Conservation (phyloP, 2,113 vertebrate species). For the Aptenodytes patagonicus region DNA sequence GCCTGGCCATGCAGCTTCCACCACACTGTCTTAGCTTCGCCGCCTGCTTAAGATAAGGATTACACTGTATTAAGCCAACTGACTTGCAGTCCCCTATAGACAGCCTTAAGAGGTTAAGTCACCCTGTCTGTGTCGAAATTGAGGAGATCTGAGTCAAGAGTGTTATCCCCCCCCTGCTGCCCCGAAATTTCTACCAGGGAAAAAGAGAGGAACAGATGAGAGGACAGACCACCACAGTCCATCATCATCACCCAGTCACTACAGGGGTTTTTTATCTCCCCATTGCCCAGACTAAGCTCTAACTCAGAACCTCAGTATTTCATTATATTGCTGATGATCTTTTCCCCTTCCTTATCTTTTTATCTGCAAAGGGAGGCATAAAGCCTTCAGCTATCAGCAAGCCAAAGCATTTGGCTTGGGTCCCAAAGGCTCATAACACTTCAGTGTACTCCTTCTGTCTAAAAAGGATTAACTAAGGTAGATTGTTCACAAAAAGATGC, state of each 20-base stretch:
- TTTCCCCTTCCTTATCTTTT: background rate
- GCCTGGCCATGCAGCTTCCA: background rate
- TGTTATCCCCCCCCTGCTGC: background rate
- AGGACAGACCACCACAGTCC: background rate
- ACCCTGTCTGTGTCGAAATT: background rate
- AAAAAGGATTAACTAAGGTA: background rate
- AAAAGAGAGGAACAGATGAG: background rate
- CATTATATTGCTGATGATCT: background rate
- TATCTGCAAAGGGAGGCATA: background rate
- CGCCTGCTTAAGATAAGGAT: background rate
- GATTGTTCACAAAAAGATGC: background rate
- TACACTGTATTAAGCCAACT: background rate
- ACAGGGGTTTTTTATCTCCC: background rate
- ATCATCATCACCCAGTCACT: background rate
- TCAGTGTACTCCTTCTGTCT: background rate
- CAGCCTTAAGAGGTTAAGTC: background rate
- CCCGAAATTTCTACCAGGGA: background rate
- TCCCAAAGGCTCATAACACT: background rate
- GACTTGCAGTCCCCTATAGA: background rate
- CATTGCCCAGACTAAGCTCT: background rate
- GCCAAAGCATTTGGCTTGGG: background rate
- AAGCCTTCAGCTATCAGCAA: background rate
- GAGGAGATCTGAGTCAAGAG: background rate
- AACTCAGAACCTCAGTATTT: background rate
- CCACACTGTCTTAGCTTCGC: background rate